Evolutionary conservation across 2,113 vertebrate genomes (phyloP).

Genomic region (Myxocyprinus asiaticus): DNA sequence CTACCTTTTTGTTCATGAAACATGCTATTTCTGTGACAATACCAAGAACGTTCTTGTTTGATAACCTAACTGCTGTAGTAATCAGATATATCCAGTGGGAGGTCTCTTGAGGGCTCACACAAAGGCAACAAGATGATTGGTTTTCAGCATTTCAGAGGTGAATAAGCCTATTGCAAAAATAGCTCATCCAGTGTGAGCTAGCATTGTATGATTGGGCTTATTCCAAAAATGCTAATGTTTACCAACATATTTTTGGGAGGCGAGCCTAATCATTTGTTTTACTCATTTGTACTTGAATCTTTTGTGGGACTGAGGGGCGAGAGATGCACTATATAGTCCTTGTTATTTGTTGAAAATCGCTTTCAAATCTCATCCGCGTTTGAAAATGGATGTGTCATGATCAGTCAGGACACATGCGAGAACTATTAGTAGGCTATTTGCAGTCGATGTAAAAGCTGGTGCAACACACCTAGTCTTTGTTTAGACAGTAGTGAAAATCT

Average conservation of each 20-base stretch:
- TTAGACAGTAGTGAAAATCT: no score
- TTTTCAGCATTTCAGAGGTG: background rate
- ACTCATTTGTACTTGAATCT: conserved; percentile 20
- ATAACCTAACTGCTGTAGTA: conserved; percentile 31
- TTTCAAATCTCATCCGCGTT: no score
- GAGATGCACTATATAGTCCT: background rate
- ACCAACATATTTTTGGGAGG: background rate
- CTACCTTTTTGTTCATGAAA: no score
- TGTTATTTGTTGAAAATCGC: no score
- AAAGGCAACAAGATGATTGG: conserved; percentile 14
- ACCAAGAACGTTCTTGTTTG: conserved; percentile 2
- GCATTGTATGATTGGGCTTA: conserved; percentile 4
- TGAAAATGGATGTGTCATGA: no score
- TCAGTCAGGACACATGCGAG: no score
- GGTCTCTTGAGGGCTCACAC: background rate
- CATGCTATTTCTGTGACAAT: conserved; percentile 9
- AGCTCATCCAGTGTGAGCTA: conserved; percentile 3
- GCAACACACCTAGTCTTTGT: no score
- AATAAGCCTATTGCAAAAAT: conserved; percentile 5
- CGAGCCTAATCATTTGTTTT: background rate
- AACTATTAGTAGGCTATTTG: no score
- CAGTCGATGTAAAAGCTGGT: no score
- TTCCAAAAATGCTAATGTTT: conserved; percentile 30
- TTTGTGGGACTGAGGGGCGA: background rate
- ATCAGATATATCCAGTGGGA: conserved; percentile 26